phyloP scores from a whole-genome alignment of 2,888 invertebrate genomes.

The Xylota sylvarum region DNA sequence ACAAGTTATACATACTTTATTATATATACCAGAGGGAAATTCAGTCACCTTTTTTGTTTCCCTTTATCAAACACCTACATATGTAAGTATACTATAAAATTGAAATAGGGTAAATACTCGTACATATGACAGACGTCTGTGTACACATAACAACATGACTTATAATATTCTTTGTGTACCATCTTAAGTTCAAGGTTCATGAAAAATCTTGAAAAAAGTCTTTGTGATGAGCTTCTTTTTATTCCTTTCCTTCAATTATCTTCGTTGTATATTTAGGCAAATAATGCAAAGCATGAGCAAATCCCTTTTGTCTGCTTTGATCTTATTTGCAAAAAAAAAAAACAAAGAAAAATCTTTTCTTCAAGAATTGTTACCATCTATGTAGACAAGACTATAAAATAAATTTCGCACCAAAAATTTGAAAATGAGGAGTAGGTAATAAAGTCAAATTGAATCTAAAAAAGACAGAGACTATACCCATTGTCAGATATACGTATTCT shows the following conservation, averaged over 20 bases:
- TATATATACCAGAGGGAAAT: too few species aligned
- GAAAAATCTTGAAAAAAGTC: background rate
- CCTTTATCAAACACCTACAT: too few species aligned
- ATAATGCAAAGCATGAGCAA: constrained; percentile 4
- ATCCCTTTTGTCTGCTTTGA: constrained; percentile 14
- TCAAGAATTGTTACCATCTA: background rate
- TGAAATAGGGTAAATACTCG: background rate
- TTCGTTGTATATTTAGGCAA: background rate
- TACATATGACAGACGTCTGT: background rate
- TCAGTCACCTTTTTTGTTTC: too few species aligned
- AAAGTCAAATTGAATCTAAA: constrained; percentile 1
- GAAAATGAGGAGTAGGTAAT: background rate
- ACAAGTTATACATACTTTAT: too few species aligned
- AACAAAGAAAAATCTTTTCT: background rate
- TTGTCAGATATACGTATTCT: background rate
- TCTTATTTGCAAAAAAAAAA: constrained; percentile 13
- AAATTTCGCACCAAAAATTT: constrained; percentile 9
- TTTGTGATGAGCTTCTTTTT: background rate
- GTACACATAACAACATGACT: background rate
- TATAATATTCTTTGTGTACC: background rate
- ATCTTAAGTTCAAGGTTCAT: constrained; percentile 1
- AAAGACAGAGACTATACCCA: background rate
- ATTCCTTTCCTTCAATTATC: background rate
- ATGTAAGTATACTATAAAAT: background rate
- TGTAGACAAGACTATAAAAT: background rate